Evolutionary conservation across 2,113 vertebrate species (phyloP).

Genomic region (Scomber colias): DNA sequence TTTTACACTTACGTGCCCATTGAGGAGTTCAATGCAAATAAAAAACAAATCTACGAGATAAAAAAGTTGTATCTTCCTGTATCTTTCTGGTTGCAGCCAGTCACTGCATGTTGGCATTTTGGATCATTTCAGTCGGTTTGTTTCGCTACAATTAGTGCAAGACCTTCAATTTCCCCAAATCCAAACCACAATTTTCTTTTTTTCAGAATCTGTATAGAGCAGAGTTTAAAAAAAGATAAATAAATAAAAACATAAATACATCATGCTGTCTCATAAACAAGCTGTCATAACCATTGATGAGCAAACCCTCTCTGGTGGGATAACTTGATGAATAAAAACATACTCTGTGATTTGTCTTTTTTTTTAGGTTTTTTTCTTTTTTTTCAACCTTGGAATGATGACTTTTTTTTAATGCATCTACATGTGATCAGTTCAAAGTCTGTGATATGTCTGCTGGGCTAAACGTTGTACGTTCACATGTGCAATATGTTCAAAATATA

Average conservation of each 20-base stretch:
- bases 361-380: not conserved
- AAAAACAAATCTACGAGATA: slow-evolving; percentile 61
- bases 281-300: slow-evolving; percentile 61
- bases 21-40: slow-evolving; percentile 65
- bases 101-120: slow-evolving; percentile 75
- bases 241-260: slow-evolving; percentile 82
- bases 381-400: slow-evolving; percentile 38
- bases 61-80: slow-evolving; percentile 72
- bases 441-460: slow-evolving; percentile 67
- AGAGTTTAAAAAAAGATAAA: slow-evolving; percentile 69
- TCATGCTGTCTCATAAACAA: slow-evolving; percentile 66
- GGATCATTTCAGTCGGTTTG: slow-evolving; percentile 54
- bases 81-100: slow-evolving; percentile 64
- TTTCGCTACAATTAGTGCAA: slow-evolving; percentile 79
- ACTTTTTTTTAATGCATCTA: slow-evolving; percentile 21
- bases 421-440: slow-evolving; percentile 57
- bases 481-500: slow-evolving; percentile 42
- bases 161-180: slow-evolving; percentile 60
- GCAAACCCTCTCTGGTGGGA: slow-evolving; percentile 48
- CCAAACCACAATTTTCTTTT: slow-evolving; percentile 41
- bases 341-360: slow-evolving; percentile 12
- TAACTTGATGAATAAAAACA: slow-evolving; percentile 40
- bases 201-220: slow-evolving; percentile 55
- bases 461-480: slow-evolving; percentile 32
- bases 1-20: slow-evolving; percentile 62